Conservation (phyloP, 2,113 vertebrate genomes). For the Forbesichthys papilliferus region DNA sequence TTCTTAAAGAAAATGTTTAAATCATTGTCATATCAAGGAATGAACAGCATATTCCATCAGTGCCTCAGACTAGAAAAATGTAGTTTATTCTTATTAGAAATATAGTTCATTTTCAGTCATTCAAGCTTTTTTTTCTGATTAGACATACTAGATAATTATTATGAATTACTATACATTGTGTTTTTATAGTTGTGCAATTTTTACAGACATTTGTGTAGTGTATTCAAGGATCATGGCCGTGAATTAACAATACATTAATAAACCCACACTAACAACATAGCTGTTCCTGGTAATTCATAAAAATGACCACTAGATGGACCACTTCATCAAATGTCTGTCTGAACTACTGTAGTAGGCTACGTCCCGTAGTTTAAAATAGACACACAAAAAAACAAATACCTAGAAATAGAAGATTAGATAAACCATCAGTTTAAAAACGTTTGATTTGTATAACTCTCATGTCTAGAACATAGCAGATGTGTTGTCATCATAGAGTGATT, state of each 20-base stretch:
- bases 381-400: neutral
- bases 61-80: no score
- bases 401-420: no score
- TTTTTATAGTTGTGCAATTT: no score
- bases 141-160: no score
- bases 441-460: neutral
- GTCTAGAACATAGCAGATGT: slow-evolving; percentile 19
- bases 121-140: no score
- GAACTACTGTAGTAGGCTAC: neutral
- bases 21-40: slow-evolving; percentile 33
- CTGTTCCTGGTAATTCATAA: slow-evolving; percentile 11
- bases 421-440: no score
- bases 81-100: no score
- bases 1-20: slow-evolving; percentile 52
- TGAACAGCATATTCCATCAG: no score
- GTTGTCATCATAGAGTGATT: slow-evolving; percentile 33
- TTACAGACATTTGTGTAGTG: neutral
- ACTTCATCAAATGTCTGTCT: slow-evolving; percentile 45
- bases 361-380: no score
- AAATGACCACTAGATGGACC: slow-evolving; percentile 68
- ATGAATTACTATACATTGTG: no score
- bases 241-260: neutral
- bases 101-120: no score
- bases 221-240: slow-evolving; percentile 26
- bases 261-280: neutral